phyloP scores from a whole-genome alignment of 2,797 vertebrate species.

The Poeciliopsis turneri region DNA sequence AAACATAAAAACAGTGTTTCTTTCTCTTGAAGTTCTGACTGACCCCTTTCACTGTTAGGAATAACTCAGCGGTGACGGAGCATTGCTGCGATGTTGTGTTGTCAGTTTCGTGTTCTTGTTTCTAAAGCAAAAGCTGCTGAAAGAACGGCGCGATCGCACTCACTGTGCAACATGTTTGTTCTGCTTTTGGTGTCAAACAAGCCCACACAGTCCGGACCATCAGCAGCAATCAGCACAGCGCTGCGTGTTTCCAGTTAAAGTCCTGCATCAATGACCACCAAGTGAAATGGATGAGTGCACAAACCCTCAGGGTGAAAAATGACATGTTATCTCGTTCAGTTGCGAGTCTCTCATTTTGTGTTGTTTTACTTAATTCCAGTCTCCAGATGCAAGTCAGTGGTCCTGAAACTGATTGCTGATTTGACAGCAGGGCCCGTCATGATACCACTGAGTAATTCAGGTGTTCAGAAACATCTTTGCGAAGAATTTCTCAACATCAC shows the following conservation, averaged over 20 bases:
- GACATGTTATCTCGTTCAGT: slow-evolving; percentile 21
- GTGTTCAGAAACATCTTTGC: background rate
- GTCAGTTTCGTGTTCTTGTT: slow-evolving; percentile 27
- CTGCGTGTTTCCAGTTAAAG: slow-evolving; percentile 7
- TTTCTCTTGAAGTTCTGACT: slow-evolving; percentile 6
- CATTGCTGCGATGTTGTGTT: slow-evolving; percentile 16
- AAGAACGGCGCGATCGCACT: slow-evolving; percentile 30
- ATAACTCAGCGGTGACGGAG: background rate
- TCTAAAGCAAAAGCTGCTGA: slow-evolving; percentile 9
- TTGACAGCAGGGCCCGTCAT: background rate
- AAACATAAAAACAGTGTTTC: background rate
- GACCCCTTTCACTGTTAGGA: background rate
- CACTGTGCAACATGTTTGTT: slow-evolving; percentile 17
- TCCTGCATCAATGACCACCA: slow-evolving; percentile 28
- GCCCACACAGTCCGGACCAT: slow-evolving; percentile 32
- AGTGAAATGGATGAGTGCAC: slow-evolving; percentile 20
- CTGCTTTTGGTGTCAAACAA: slow-evolving; percentile 34
- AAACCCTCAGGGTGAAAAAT: slow-evolving; percentile 7
- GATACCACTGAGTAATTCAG: background rate
- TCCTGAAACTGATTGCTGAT: background rate
- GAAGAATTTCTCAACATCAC: background rate
- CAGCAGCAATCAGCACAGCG: slow-evolving; percentile 31
- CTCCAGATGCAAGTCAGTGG: background rate
- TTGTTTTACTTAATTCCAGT: background rate
- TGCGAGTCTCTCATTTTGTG: slow-evolving; percentile 2